Evolutionary conservation across 1,140 invertebrate genomes (phyloP), one percentile per base, ranked within the genome.

Genomic region (Heliothis virescens): DNA sequence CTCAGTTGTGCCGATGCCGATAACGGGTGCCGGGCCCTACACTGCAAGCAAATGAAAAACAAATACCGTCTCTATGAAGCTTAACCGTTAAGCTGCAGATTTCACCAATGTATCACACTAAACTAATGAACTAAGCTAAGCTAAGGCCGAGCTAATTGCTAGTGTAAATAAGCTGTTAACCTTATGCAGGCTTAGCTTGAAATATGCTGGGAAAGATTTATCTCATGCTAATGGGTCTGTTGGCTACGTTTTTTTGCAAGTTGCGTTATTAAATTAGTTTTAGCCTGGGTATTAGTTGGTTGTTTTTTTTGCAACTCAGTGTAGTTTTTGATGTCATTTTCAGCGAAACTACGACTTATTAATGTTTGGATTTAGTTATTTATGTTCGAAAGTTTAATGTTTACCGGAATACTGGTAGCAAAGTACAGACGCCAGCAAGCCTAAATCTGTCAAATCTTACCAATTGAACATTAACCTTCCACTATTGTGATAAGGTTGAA

Each of bases 141-240:
- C 63, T 67, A 57, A 78, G 67, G n/a, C 21, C 62, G 4, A 83
- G 82, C 79, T 82, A 84, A 86, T 86, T 86, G 79, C 85, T 73
- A 82, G 82, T 81, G 81, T 83, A 86, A 86, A 86, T 86, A 84
- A 83, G 83, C 83, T 82, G 77, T 82, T 81, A 78, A 74, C 72
- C 34, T 74, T 62, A 74, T 52, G 48, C 10, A 18, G 57, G 72
- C 72, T 74, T 74, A 74, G 83, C 76, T 81, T 82, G 79, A 78
- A 69, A 82, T 79, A 83, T 83, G 53, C 34, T 7, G 75, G 57
- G 50, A 48, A 63, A 82, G 71, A 74, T 74, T 57, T 73, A 55
- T 47, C 34, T 60, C 41, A 12, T 29, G 34, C 10, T 57, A 62
- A 74, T 60, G 55, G 50, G 72, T 15, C 53, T 74, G n/a, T 18